These are phyloP conservation scores for Umimayanthus chanpuru DNA, from an alignment of 92 coral and sea anemone genomes.

Conservation along the genomic window DNA sequence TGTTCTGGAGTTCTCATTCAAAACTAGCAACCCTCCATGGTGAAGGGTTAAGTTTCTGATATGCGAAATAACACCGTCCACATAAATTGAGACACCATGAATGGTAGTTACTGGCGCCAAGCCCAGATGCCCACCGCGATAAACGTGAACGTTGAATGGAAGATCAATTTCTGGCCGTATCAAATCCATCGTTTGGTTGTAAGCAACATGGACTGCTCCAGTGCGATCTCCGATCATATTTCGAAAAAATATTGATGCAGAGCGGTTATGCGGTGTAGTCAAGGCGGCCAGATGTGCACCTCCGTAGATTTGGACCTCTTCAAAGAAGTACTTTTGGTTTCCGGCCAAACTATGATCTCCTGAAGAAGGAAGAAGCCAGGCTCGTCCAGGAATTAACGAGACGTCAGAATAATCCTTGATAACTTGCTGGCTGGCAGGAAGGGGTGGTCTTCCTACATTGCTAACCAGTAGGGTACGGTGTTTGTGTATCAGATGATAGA, in stretches of 20 bases:
- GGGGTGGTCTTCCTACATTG: slow-evolving; percentile 55
- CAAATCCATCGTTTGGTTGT: slow-evolving; percentile 68
- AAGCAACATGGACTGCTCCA: slow-evolving; percentile 68
- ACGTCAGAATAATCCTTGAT: slow-evolving; percentile 62
- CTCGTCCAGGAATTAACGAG: slow-evolving; percentile 60
- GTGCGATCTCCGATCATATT: slow-evolving; percentile 80
- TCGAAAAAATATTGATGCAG: slow-evolving; percentile 68
- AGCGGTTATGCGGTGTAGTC: slow-evolving; percentile 53
- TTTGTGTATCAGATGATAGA: slow-evolving; percentile 68
- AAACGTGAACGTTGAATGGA: slow-evolving; percentile 73
- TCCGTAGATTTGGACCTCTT: slow-evolving; percentile 71
- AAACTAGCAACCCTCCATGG: slow-evolving; percentile 65
- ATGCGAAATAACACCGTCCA: slow-evolving; percentile 62
- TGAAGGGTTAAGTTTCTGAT: slow-evolving; percentile 66
- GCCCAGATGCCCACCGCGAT: slow-evolving; percentile 71
- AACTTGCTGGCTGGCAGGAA: slow-evolving; percentile 60
- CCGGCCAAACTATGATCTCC: slow-evolving; percentile 63
- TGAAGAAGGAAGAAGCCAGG: slow-evolving; percentile 72
- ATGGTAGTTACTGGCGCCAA: slow-evolving; percentile 68
- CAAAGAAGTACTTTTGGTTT: slow-evolving; percentile 72
- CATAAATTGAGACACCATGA: slow-evolving; percentile 67
- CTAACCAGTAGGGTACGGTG: slow-evolving; percentile 74
- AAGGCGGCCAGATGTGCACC: slow-evolving; percentile 66
- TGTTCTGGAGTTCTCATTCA: slow-evolving; percentile 67
- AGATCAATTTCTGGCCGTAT: slow-evolving; percentile 63